These are phyloP conservation scores for Ylistrum balloti DNA, from an alignment of 1,140 invertebrate genomes.

Conservation along the genomic window DNA sequence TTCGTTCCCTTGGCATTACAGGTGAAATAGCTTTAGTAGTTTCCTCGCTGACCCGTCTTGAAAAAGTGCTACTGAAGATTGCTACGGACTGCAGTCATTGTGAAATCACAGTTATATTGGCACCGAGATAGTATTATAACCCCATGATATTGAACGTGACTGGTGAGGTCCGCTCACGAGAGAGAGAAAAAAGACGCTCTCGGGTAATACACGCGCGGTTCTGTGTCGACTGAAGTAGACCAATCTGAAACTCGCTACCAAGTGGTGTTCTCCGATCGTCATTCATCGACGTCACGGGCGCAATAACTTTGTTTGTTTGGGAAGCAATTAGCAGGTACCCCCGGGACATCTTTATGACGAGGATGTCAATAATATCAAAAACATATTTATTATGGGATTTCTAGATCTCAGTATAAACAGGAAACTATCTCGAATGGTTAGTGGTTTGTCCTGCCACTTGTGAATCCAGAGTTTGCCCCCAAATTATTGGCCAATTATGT, in stretches of 20 bases:
- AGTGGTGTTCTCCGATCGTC: background rate
- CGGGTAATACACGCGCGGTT: background rate
- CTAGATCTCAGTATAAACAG: background rate
- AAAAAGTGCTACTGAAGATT: background rate
- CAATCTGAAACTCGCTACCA: background rate
- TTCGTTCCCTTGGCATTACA: background rate
- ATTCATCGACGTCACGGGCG: conserved; percentile 19
- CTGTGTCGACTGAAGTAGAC: background rate
- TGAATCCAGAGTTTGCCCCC: background rate
- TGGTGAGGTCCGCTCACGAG: background rate
- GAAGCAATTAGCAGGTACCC: background rate
- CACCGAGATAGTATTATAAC: background rate
- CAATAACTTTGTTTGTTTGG: background rate
- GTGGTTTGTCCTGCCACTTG: background rate
- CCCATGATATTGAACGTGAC: background rate
- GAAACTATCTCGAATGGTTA: background rate
- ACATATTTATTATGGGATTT: conserved; percentile 14
- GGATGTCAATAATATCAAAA: conserved; percentile 28
- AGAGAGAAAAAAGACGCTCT: conserved; percentile 5
- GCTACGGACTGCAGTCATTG: background rate
- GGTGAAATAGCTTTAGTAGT: background rate
- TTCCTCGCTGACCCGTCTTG: background rate
- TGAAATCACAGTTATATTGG: background rate
- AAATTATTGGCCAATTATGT: background rate
- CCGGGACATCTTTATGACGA: background rate